Evolutionary conservation across 2,888 invertebrate species (phyloP), one percentile per base, ranked within the genome.

Genomic region (Pilophorus perplexus): DNA sequence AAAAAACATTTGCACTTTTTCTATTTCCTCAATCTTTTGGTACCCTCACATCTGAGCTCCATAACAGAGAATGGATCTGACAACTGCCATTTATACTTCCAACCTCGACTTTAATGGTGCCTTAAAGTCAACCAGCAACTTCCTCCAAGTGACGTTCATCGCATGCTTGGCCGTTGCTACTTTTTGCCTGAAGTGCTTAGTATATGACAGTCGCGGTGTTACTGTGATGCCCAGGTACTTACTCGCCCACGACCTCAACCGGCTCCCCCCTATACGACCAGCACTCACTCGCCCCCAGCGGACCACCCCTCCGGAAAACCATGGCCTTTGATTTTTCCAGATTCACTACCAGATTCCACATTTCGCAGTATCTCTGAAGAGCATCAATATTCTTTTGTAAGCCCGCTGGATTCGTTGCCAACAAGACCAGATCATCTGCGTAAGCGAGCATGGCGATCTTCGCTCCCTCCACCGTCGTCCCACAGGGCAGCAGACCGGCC

Each of bases 251-350:
- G n/a, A n/a, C n/a, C n/a, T n/a, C n/a, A n/a, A n/a, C n/a, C n/a
- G n/a, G n/a, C n/a, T n/a, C n/a, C n/a, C n/a, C n/a, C n/a, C n/a
- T n/a, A n/a, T n/a, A n/a, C n/a, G n/a, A n/a, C n/a, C n/a, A n/a
- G n/a, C n/a, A n/a, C n/a, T n/a, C n/a, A n/a, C n/a, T n/a, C n/a
- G n/a, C n/a, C n/a, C n/a, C n/a, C n/a, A n/a, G n/a, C n/a, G n/a
- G n/a, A n/a, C n/a, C n/a, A 33, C 59, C 59, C 1, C 42, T 18
- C 18, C 42, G 22, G 16, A 59, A 59, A 25, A 40, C 46, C 60
- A 60, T 44, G 5, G 23, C 27, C 46, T 60, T 46, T 8, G 60
- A 60, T 18, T 60, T 60, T n/a, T 60, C 60, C 28, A 60, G 44
- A 46, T 60, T 60, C 5, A 60, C 46, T 20, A 44, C 6, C n/a